Conservation (phyloP, 2,888 invertebrate species). For the Hartigia nigra region DNA sequence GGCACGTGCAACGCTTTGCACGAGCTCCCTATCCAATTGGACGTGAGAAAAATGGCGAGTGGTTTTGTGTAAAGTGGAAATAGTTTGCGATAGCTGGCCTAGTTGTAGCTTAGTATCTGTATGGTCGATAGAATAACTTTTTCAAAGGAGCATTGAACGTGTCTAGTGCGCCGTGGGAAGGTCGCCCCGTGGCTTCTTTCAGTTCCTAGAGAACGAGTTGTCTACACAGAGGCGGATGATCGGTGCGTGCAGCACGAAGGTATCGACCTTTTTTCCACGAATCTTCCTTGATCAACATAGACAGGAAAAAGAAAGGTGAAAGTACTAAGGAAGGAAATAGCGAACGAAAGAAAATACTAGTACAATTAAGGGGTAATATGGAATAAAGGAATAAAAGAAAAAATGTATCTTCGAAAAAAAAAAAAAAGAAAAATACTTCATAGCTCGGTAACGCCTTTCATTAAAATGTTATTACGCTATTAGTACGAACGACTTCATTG, state of each 20-base stretch:
- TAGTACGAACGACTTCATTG: slow-evolving; percentile 37
- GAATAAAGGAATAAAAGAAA: background rate
- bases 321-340: background rate
- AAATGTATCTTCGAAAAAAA: too few relatives aligned
- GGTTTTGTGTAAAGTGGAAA: slow-evolving; percentile 15
- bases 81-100: slow-evolving; percentile 13
- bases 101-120: background rate
- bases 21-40: slow-evolving; percentile 22
- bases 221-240: background rate
- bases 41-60: slow-evolving; percentile 37
- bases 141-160: background rate
- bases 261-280: background rate
- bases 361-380: background rate
- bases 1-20: slow-evolving; percentile 40
- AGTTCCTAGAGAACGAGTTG: background rate
- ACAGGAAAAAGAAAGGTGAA: background rate
- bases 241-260: background rate
- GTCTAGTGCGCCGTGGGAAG: background rate
- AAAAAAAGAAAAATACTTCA: background rate
- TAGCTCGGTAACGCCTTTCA: background rate
- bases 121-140: background rate
- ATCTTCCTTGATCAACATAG: background rate
- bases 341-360: background rate
- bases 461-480: slow-evolving; percentile 17
- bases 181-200: background rate